Conservation (phyloP, 2,113 vertebrate genomes). For the Xenotilapia caudafasciata region DNA sequence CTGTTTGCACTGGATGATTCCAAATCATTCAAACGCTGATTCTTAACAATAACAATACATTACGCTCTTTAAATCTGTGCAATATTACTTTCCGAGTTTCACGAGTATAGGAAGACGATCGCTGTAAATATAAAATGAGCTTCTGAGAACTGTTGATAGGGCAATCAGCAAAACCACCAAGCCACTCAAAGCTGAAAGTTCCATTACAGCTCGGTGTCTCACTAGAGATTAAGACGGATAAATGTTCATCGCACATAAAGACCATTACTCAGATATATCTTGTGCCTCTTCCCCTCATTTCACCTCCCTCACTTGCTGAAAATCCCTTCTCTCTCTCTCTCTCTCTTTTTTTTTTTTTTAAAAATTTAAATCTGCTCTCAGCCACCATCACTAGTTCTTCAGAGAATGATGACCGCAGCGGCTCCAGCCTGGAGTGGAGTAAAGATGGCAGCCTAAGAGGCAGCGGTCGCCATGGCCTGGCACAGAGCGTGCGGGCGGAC, state of each 20-base stretch:
- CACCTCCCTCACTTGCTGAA: neutral
- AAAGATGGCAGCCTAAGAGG: constrained; percentile 87
- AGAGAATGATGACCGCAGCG: constrained; percentile 96
- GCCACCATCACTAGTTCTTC: constrained; percentile 98
- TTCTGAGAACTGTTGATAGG: constrained; percentile 19
- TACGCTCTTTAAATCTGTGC: neutral
- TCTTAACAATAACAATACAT: neutral
- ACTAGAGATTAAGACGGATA: constrained; percentile 1
- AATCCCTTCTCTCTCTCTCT: neutral
- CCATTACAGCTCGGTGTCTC: neutral
- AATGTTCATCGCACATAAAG: neutral
- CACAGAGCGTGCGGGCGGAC: constrained; percentile 80
- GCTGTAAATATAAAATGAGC: constrained; percentile 13
- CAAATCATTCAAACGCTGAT: neutral
- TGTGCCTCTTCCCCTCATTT: neutral
- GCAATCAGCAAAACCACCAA: neutral
- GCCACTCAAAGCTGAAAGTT: constrained; percentile 19
- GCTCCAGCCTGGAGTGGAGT: constrained; percentile 96
- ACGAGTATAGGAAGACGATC: neutral
- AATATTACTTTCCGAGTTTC: neutral
- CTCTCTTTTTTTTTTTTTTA: neutral
- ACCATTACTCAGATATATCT: neutral
- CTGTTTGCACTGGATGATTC: neutral
- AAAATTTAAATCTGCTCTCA: constrained; percentile 36
- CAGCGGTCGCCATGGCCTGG: constrained; percentile 78